Percentiles rank a stretch among this genome's conserved stretches.
These are phyloP conservation scores for Clepsis dumicolana DNA, from an alignment of 2,888 invertebrate species.

Conservation along the genomic window DNA sequence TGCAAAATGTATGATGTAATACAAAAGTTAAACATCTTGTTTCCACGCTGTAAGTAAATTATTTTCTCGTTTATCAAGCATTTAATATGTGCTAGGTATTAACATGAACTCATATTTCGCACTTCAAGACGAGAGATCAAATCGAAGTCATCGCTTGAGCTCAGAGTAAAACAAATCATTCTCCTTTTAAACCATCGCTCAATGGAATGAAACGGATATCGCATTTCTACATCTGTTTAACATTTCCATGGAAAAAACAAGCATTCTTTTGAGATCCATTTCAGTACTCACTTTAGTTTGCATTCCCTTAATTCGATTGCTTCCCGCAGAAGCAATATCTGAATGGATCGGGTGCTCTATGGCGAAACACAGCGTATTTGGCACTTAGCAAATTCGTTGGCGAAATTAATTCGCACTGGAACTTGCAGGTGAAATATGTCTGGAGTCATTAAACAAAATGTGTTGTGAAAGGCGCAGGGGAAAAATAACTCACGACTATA, in stretches of 20 bases:
- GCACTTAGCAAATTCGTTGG: conserved; percentile 12
- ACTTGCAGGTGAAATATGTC: neutral
- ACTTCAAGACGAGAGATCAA: neutral
- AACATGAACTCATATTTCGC: neutral
- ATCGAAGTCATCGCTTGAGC: neutral
- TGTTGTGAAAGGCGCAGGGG: neutral
- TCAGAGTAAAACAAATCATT: neutral
- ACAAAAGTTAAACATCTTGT: too few relatives aligned
- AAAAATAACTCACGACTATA: neutral
- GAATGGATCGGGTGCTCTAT: conserved; percentile 33
- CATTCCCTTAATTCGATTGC: conserved; percentile 40
- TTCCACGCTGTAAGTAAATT: too few relatives aligned
- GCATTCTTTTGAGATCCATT: conserved; percentile 13
- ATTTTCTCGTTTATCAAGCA: too few relatives aligned
- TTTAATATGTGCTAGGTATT: neutral
- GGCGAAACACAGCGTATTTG: conserved; percentile 16
- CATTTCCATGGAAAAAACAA: conserved; percentile 3
- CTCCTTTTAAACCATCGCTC: neutral
- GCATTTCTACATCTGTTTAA: conserved; percentile 9
- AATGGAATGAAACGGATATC: conserved; percentile 7
- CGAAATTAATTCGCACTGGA: conserved; percentile 13
- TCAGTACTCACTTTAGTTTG: conserved; percentile 25
- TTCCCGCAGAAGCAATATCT: conserved; percentile 29
- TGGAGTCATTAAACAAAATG: neutral
- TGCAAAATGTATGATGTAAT: too few relatives aligned